Evolutionary conservation across 1,140 invertebrate genomes (phyloP), one percentile per base, ranked within the genome.

Genomic region (Medauroidea extradentata): DNA sequence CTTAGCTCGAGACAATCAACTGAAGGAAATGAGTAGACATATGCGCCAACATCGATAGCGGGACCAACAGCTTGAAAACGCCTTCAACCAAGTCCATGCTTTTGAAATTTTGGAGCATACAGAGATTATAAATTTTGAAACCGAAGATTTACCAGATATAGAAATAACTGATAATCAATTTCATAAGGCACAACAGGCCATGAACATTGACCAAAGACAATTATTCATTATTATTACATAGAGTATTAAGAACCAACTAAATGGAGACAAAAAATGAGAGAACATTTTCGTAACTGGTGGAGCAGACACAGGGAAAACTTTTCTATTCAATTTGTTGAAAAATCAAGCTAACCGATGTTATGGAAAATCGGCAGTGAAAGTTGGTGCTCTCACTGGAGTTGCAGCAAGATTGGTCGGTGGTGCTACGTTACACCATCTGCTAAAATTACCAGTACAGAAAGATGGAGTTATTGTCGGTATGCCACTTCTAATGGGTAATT

Each of bases 381-480:
- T 71, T 53, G 59, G 63, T 52, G 64, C 71, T 38, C 59, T 71
- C 41, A 73, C 69, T 18, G 67, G 69, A 43, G 70, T 72, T 7
- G 68, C 71, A 42, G 71, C 71, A 25, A 55, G 66, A 16, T 60
- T 70, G 13, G 62, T 72, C 8, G 56, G 56, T 46, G 70, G 70
- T 7, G 38, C 56, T 27, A 72, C 69, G 24, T 54, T 71, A 54
- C 69, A 71, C 56, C 60, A 46, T 14, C 55, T 58, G 41, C 53
- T 75, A 38, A 72, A 70, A 60, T 60, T 73, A 59, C 70, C 70
- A 63, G 68, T 74, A 58, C 62, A 72, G 23, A 73, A 73, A 63
- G 66, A 71, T 65, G 67, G 66, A 60, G 58, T 49, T 49, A 72
- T 69, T 52, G 56, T 61, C 2, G 44, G 42, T 57, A 65, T 73